Evolutionary conservation across 1,140 invertebrate species (phyloP), one percentile per base, ranked within the genome.

Genomic region (Leucophenga varia): DNA sequence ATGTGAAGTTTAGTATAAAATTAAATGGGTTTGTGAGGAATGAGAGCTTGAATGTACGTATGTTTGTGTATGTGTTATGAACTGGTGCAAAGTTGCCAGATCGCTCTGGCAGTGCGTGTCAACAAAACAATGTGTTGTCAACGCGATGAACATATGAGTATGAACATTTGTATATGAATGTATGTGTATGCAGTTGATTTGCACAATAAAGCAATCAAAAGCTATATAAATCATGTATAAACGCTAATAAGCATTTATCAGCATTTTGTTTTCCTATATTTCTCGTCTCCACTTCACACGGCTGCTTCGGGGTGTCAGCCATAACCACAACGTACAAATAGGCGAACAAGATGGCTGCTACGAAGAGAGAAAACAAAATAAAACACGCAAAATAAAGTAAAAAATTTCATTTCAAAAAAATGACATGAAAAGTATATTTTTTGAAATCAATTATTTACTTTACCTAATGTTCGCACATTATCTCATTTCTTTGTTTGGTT

Each of bases 321-420:
- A 44, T 28, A 61, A 40, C 57, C 38, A 44, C 28, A 43, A 42
- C 28, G 39, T 40, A 32, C 21, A 21, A 21, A 49, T 38, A 40
- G 37, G 30, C 25, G 36, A 48, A 47, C 47, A 41, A 41, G 43
- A 51, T 65, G 49, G 58, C 61, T 67, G 52, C 47, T 43, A 43
- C 22, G 42, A 47, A 13, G 13, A 34, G n/a, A n/a, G n/a, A n/a
- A n/a, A n/a, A n/a, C n/a, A n/a, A n/a, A n/a, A n/a, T n/a, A n/a
- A n/a, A n/a, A n/a, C n/a, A n/a, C n/a, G n/a, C n/a, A n/a, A n/a
- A n/a, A n/a, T n/a, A n/a, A n/a, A n/a, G n/a, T n/a, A n/a, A n/a
- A n/a, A n/a, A n/a, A n/a, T n/a, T n/a, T n/a, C n/a, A n/a, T n/a
- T n/a, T n/a, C n/a, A n/a, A n/a, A n/a, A n/a, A n/a, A n/a, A n/a